phyloP scores from a whole-genome alignment of 2,888 invertebrate species.

The Agriopis leucophaearia region DNA sequence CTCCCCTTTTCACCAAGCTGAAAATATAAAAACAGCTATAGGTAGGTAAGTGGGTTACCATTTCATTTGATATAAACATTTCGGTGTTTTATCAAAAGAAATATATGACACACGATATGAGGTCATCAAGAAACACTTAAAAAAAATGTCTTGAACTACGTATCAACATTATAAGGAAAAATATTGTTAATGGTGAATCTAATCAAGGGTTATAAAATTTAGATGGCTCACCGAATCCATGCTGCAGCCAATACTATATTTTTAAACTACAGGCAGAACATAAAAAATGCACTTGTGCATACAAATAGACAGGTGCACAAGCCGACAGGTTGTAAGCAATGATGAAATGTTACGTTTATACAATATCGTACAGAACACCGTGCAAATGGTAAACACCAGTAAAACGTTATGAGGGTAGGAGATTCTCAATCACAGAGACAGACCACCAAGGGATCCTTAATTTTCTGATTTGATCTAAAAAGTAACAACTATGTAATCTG shows the following conservation, averaged over 20 bases:
- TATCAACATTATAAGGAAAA: background rate
- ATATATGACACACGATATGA: background rate
- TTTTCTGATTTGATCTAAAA: too few species aligned
- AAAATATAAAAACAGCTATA: slow-evolving; percentile 48
- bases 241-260: slow-evolving; percentile 32
- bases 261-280: slow-evolving; percentile 12
- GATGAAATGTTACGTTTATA: slow-evolving; percentile 3
- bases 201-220: background rate
- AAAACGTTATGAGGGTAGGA: background rate
- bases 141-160: too few species aligned
- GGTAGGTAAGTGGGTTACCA: background rate
- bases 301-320: slow-evolving; percentile 2
- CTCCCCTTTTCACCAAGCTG: slow-evolving; percentile 63
- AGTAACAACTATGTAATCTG: too few species aligned
- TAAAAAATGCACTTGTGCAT: slow-evolving; percentile 21
- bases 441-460: too few species aligned
- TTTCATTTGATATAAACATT: background rate
- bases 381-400: slow-evolving; percentile 7
- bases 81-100: background rate
- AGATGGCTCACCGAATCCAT: slow-evolving; percentile 62
- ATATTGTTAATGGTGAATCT: background rate
- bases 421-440: background rate
- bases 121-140: background rate
- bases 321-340: background rate
- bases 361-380: slow-evolving; percentile 2